Evolutionary conservation across 2,113 vertebrate species (phyloP).

Genomic region (Malaclemys terrapin): DNA sequence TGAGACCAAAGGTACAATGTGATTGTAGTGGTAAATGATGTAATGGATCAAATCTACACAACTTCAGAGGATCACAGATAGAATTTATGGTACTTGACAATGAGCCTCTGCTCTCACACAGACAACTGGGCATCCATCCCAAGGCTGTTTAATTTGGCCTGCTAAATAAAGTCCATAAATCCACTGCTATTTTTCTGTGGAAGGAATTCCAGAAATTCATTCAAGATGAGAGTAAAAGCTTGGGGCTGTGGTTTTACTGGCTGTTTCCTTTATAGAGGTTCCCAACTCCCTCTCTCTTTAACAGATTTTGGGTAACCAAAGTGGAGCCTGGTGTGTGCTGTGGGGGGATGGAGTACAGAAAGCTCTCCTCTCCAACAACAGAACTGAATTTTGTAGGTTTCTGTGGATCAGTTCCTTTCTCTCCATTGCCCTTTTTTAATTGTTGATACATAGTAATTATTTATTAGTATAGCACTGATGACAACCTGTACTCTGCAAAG

Average conservation of each 20-base stretch:
- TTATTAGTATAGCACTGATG: neutral
- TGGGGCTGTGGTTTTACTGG: neutral
- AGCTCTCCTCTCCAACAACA: neutral
- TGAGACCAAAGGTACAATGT: conserved; percentile 6
- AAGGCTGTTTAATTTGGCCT: neutral
- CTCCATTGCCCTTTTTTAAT: neutral
- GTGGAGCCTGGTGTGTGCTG: rapidly evolving
- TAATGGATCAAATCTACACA: neutral
- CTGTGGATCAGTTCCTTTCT: neutral
- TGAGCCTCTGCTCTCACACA: neutral
- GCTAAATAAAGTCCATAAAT: neutral
- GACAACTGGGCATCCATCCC: conserved; percentile 45
- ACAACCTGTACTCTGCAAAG: neutral
- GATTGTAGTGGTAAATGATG: conserved; percentile 12
- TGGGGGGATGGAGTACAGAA: neutral
- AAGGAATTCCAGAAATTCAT: conserved; percentile 2
- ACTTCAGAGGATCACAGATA: neutral
- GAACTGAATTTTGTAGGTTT: neutral
- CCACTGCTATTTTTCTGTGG: neutral
- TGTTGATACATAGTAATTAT: neutral
- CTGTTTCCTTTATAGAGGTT: rapidly evolving
- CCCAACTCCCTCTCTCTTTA: neutral
- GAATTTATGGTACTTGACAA: conserved; percentile 45
- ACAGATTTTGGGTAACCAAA: neutral
- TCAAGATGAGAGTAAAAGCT: neutral